Evolutionary conservation across 1,140 invertebrate genomes (phyloP).

Genomic region (Bombus vancouverensis): DNA sequence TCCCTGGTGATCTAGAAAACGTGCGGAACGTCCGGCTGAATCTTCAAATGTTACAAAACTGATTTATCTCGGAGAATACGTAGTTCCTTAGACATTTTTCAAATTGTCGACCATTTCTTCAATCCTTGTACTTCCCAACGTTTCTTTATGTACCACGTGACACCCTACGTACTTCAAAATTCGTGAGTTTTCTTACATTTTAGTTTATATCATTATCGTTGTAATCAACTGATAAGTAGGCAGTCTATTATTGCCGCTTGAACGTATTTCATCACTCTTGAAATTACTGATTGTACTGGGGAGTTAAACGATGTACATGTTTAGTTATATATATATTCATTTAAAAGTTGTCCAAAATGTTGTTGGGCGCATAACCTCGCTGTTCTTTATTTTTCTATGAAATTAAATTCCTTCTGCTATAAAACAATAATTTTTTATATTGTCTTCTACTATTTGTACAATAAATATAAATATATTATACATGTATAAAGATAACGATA

Average conservation of each 20-base stretch:
- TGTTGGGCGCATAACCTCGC: background rate
- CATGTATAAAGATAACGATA: too few species aligned
- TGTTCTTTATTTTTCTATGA: too few species aligned
- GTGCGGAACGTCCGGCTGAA: background rate
- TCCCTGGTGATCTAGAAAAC: conserved; percentile 31
- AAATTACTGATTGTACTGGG: background rate
- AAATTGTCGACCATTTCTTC: background rate
- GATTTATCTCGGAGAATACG: background rate
- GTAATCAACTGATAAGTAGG: background rate
- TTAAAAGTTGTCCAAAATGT: background rate
- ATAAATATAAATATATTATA: too few species aligned
- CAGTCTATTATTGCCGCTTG: background rate
- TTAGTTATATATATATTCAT: background rate
- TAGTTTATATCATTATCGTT: background rate
- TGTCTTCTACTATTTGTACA: too few species aligned
- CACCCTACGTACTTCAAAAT: background rate
- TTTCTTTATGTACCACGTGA: background rate
- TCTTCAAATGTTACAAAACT: background rate
- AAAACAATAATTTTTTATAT: too few species aligned
- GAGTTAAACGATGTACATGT: background rate
- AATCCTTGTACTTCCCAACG: background rate
- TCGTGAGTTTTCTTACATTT: conserved; percentile 10
- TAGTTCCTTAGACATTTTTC: background rate
- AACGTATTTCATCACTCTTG: background rate
- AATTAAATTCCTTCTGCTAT: too few species aligned